Evolutionary conservation across 2,113 vertebrate genomes (phyloP), one percentile per base, ranked within the genome.

Genomic region (Gyps fulvus): DNA sequence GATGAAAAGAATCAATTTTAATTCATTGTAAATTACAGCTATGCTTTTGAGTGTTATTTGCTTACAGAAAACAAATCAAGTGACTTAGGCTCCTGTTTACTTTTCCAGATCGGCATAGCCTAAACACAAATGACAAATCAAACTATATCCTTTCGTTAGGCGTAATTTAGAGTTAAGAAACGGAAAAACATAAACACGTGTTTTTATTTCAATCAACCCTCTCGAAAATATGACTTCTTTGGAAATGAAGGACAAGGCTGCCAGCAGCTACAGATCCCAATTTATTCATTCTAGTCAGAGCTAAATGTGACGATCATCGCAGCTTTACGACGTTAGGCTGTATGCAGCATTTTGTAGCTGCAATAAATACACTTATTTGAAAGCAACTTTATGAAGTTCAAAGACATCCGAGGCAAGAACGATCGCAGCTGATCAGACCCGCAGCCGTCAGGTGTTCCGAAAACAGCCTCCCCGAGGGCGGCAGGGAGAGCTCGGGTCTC

Each of bases 1-100:
- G 98, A 98, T 98, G 98, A 98, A 98, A 98, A 98, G 98, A 98
- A 98, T 98, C 98, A 98, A 98, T 98, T 98, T 98, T 98, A 98
- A 98, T 98, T 98, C 98, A 79, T 96, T 94, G 97, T 96, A 98
- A 98, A 98, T 98, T 98, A 98, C 98, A 98, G 97, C 97, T 97
- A 97, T 97, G 97, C 97, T 98, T 98, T 98, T 96, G 98, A 97
- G 97, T 97, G 98, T 98, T 98, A 98, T 98, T 98, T 98, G 98
- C 97, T 98, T 98, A 96, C 92, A 94, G 97, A 97, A 97, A 98
- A 97, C 96, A 98, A 97, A 98, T 96, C 96, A 96, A 96, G 97
- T 93, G 92, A 94, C 95, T 97, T 97, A 90, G 95, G 87, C 76
- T 97, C 88, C 91, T 94, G 96, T 96, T 98, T 96, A 95, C 95